Evolutionary conservation across 2,113 vertebrate genomes (phyloP).

Genomic region (Cyphomyrus plagiostoma): DNA sequence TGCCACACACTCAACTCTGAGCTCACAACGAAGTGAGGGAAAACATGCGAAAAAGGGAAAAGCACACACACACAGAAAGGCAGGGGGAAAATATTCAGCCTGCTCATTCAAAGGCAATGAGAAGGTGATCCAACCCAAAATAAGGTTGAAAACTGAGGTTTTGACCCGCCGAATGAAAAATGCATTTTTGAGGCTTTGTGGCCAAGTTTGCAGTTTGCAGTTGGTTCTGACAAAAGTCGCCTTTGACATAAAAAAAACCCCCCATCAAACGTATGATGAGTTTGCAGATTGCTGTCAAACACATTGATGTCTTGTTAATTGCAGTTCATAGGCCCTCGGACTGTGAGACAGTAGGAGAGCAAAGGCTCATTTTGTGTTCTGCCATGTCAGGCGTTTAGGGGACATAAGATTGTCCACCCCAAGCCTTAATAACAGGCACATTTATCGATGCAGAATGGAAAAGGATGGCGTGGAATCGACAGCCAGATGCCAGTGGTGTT

Average conservation of each 20-base stretch:
- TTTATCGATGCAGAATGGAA: background rate
- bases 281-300: background rate
- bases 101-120: background rate
- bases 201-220: background rate
- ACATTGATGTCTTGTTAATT: background rate
- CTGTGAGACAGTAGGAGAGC: background rate
- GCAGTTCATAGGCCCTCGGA: background rate
- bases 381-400: background rate
- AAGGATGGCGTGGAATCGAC: background rate
- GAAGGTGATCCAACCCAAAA: background rate
- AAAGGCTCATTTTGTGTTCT: background rate
- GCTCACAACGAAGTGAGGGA: conserved; percentile 40
- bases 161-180: background rate
- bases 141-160: background rate
- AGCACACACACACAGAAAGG: background rate
- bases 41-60: conserved; percentile 36
- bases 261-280: background rate
- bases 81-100: background rate
- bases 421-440: background rate
- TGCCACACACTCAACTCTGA: conserved; percentile 46
- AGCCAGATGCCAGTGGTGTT: conserved; percentile 1
- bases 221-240: background rate
- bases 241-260: background rate
- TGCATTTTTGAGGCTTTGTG: background rate
- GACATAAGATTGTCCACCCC: background rate